Conservation (phyloP, 2,113 vertebrate genomes). For the Ariopsis seemanni region DNA sequence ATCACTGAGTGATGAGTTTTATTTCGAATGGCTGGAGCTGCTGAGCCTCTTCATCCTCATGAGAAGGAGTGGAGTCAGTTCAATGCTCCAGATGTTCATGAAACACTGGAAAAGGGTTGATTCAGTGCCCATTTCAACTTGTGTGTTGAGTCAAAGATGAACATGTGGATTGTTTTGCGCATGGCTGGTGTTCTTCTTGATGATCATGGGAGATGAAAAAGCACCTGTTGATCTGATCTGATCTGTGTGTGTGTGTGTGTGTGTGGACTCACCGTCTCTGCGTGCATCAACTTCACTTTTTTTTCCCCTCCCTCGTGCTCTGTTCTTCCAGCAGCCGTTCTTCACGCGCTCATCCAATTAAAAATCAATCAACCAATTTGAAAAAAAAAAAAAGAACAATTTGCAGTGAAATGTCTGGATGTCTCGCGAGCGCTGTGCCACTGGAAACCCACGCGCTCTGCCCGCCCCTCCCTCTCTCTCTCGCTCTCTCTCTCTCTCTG, state of each 20-base stretch:
- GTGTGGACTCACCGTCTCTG: slow-evolving; percentile 8
- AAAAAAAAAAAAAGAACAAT: background rate
- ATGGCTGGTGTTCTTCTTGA: too few species aligned
- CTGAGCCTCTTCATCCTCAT: too few species aligned
- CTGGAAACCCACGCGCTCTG: slow-evolving; percentile 40
- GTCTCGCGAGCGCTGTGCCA: background rate
- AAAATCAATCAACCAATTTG: background rate
- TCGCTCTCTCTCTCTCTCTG: slow-evolving; percentile 2
- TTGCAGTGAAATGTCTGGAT: background rate
- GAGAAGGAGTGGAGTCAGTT: background rate
- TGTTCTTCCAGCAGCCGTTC: background rate
- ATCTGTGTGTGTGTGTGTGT: background rate
- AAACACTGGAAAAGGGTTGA: background rate
- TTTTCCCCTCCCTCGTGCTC: background rate
- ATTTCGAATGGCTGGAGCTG: too few species aligned
- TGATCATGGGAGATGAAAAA: background rate
- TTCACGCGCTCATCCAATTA: background rate
- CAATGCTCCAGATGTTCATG: background rate
- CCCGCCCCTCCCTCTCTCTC: background rate
- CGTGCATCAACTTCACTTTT: slow-evolving; percentile 14
- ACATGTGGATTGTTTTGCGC: too few species aligned
- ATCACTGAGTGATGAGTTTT: too few species aligned
- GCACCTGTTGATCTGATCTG: slow-evolving; percentile 17
- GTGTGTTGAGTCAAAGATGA: background rate
- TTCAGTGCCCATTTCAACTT: background rate